Evolutionary conservation across 2,888 invertebrate genomes (phyloP).

Genomic region (Agapostemon virescens): DNA sequence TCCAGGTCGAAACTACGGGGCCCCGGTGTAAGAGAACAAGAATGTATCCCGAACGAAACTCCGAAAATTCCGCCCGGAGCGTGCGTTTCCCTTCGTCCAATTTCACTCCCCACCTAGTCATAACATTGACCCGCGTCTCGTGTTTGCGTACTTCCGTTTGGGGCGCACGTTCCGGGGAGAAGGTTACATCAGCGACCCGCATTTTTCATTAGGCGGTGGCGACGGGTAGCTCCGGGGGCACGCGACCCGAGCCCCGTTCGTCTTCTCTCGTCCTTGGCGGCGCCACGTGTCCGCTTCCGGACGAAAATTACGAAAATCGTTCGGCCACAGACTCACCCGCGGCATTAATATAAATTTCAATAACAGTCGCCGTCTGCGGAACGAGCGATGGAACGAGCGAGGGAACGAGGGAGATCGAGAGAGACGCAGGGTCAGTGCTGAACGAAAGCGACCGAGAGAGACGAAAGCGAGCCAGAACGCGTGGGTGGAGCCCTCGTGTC

Average conservation of each 20-base stretch:
- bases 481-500: conserved; percentile 29
- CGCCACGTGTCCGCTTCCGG: conserved; percentile 34
- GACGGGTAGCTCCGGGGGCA: conserved; percentile 42
- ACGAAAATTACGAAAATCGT: conserved; percentile 51
- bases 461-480: conserved; percentile 1
- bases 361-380: conserved; percentile 62
- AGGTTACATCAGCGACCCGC: conserved; percentile 35
- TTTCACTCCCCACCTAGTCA: conserved; percentile 25
- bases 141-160: conserved; percentile 46
- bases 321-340: conserved; percentile 59
- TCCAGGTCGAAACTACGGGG: neutral
- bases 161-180: conserved; percentile 20
- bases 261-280: neutral
- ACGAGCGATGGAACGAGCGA: neutral
- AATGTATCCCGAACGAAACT: conserved; percentile 6
- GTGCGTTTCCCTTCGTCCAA: conserved; percentile 7
- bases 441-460: too few species aligned
- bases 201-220: conserved; percentile 54
- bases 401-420: neutral
- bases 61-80: conserved; percentile 12
- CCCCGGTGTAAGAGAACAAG: neutral
- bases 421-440: too few species aligned
- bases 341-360: conserved; percentile 74
- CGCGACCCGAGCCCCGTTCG: conserved; percentile 53
- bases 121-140: conserved; percentile 30